phyloP scores from a whole-genome alignment of 2,888 invertebrate species.

The Carterocephalus palaemon region DNA sequence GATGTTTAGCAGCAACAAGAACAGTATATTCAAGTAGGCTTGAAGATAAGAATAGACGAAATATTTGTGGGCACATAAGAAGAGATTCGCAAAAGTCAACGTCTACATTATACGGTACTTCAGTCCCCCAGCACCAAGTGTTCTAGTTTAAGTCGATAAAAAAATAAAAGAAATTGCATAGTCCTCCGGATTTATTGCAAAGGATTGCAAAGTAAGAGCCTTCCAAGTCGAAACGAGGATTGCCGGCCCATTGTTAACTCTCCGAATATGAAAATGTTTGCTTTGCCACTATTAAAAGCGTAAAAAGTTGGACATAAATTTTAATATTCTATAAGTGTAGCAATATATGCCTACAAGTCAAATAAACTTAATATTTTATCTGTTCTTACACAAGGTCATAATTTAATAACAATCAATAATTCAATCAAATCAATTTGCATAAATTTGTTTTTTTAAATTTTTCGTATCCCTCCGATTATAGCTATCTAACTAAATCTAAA shows the following conservation, averaged over 20 bases:
- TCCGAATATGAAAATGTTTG: conserved; percentile 21
- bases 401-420: no score
- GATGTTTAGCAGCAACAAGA: no score
- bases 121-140: conserved; percentile 20
- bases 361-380: not conserved
- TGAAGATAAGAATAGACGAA: not conserved
- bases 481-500: no score
- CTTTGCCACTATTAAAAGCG: conserved; percentile 18
- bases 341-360: not conserved
- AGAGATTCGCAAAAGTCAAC: conserved; percentile 14
- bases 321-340: not conserved
- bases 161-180: conserved; percentile 24
- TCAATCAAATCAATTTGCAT: no score
- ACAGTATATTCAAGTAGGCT: no score
- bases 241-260: conserved; percentile 23
- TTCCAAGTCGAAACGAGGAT: conserved; percentile 23
- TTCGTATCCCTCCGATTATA: no score
- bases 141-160: conserved; percentile 27
- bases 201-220: conserved; percentile 24
- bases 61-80: conserved; percentile 1
- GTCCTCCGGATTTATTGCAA: conserved; percentile 25
- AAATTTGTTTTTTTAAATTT: no score
- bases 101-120: conserved; percentile 18
- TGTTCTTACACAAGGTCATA: no score
- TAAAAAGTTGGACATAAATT: conserved; percentile 8